Evolutionary conservation across 2,888 invertebrate genomes (phyloP).

Genomic region (Lobophora halterata): DNA sequence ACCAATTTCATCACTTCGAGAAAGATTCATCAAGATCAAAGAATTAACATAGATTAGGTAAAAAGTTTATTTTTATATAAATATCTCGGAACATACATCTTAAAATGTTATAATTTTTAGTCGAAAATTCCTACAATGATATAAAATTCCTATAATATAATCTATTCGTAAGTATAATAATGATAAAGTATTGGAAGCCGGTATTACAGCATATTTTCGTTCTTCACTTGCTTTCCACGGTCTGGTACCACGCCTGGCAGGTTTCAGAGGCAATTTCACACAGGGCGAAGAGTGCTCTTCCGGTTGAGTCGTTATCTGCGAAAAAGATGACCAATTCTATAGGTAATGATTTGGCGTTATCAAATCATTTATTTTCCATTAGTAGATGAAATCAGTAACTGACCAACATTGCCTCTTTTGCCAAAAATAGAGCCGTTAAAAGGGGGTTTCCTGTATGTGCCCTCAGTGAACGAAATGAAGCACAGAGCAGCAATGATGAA

Average conservation of each 20-base stretch:
- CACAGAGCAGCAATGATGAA: conserved; percentile 64
- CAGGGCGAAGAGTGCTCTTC: conserved; percentile 86
- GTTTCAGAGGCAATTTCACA: conserved; percentile 92
- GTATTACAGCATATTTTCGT: neutral
- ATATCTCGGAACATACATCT: no score
- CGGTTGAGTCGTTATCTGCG: conserved; percentile 86
- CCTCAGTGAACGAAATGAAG: conserved; percentile 74
- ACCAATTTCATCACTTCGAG: no score
- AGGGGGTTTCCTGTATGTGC: conserved; percentile 91
- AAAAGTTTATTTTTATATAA: no score
- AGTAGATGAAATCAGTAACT: conserved; percentile 25
- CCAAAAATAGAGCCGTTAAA: conserved; percentile 97
- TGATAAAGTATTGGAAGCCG: neutral
- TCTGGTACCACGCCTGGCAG: conserved; percentile 88
- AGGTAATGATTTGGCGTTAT: no score
- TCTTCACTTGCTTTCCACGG: conserved; percentile 55
- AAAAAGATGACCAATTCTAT: conserved; percentile 2
- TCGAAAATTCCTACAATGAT: no score
- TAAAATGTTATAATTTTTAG: no score
- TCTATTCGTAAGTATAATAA: no score
- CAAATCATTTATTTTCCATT: no score
- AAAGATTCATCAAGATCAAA: no score
- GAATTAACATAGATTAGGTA: no score
- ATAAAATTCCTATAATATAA: no score
- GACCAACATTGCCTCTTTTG: conserved; percentile 84